These are phyloP conservation scores for Stenopsyche tienmushanensis DNA, from an alignment of 1,140 invertebrate genomes.

Conservation along the genomic window DNA sequence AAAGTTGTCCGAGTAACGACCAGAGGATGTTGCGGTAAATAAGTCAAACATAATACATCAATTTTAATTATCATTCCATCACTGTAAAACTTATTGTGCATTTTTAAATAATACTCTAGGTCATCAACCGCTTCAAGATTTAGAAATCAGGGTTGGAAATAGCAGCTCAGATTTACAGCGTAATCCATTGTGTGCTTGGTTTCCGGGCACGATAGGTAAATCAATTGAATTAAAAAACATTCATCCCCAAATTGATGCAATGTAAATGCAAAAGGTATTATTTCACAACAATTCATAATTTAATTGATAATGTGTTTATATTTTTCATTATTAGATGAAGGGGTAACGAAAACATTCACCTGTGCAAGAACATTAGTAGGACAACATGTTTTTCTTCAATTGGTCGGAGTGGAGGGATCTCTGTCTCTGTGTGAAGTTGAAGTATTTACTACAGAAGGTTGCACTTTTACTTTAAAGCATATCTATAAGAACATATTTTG, in stretches of 20 bases:
- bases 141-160: conserved; percentile 90
- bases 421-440: conserved; percentile 89
- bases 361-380: conserved; percentile 82
- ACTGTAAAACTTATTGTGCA: not conserved
- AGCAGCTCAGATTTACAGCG: conserved; percentile 81
- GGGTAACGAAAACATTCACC: conserved; percentile 84
- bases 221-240: conserved; percentile 17
- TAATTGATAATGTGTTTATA: too few species aligned
- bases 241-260: too few species aligned
- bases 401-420: conserved; percentile 87
- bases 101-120: conserved; percentile 56
- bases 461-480: conserved; percentile 7
- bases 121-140: conserved; percentile 85
- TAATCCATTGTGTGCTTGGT: conserved; percentile 91
- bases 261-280: too few species aligned
- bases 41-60: too few species aligned
- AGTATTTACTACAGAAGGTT: conserved; percentile 87
- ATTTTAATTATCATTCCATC: not conserved
- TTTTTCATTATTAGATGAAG: conserved; percentile 72
- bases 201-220: conserved; percentile 85
- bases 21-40: conserved; percentile 77
- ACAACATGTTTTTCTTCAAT: conserved; percentile 84
- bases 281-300: too few species aligned
- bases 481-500: too few species aligned
- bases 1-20: conserved; percentile 83